Conservation (phyloP, 1,140 invertebrate species). For the Melanaphis sacchari region DNA sequence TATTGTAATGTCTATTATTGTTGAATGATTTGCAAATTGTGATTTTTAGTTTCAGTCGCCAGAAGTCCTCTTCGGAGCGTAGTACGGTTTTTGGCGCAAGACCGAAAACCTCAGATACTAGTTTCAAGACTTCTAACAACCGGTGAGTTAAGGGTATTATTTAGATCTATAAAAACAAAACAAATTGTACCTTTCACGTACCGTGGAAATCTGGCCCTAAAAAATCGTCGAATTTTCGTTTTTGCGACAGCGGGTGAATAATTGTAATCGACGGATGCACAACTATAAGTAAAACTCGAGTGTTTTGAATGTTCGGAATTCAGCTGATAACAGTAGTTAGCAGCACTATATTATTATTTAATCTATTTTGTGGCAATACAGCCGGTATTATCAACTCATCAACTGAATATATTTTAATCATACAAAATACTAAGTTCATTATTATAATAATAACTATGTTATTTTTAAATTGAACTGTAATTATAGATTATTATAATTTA, state of each 20-base stretch:
- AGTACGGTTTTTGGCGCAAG: not conserved
- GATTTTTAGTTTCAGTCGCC: not conserved
- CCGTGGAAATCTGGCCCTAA: too few relatives aligned
- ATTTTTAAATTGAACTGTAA: not conserved
- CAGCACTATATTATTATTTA: too few relatives aligned
- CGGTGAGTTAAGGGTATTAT: not conserved
- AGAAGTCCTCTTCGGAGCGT: not conserved
- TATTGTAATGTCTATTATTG: too few relatives aligned
- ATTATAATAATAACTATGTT: not conserved
- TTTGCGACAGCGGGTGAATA: rapidly evolving
- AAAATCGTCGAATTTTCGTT: not conserved
- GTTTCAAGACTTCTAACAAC: not conserved
- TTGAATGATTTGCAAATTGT: not conserved
- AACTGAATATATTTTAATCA: not conserved
- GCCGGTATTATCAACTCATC: not conserved
- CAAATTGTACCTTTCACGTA: not conserved
- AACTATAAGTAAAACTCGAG: too few relatives aligned
- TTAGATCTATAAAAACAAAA: not conserved
- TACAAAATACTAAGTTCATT: not conserved
- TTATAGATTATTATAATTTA: not conserved
- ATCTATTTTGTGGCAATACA: too few relatives aligned
- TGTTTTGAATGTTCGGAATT: not conserved
- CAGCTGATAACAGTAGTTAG: not conserved
- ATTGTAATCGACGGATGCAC: not conserved
- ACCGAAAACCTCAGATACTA: not conserved